Conservation (phyloP, 2,113 vertebrate genomes). For the Trogon melanurus region DNA sequence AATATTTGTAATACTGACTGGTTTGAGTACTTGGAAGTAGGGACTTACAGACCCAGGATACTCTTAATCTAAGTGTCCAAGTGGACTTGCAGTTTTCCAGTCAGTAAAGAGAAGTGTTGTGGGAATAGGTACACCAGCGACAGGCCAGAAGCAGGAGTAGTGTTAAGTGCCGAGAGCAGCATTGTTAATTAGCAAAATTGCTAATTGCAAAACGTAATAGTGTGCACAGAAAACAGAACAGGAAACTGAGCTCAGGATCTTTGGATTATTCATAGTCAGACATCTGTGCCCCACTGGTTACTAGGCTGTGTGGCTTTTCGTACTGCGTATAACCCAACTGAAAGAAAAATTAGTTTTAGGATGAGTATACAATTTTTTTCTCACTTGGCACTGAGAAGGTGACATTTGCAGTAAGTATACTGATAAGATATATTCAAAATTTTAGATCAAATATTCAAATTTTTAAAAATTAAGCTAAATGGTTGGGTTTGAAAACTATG, state of each 20-base stretch:
- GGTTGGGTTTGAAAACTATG: background rate
- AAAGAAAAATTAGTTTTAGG: background rate
- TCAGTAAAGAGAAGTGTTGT: background rate
- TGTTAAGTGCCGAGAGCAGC: background rate
- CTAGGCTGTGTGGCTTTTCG: background rate
- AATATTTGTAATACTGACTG: background rate
- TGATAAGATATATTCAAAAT: background rate
- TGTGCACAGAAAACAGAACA: background rate
- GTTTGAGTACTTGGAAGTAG: background rate
- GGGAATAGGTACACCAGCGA: background rate
- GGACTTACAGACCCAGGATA: background rate
- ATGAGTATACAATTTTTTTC: background rate
- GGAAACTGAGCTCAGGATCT: background rate
- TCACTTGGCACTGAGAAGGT: background rate
- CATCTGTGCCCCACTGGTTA: background rate
- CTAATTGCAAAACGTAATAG: background rate
- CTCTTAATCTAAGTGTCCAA: background rate
- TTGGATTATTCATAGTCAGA: background rate
- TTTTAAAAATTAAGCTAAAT: background rate
- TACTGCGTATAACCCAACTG: background rate
- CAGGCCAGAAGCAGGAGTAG: background rate
- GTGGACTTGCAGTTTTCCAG: background rate
- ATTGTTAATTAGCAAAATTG: background rate
- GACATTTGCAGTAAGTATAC: background rate
- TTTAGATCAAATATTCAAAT: background rate